phyloP scores from a whole-genome alignment of 2,113 vertebrate species.

The Stomatorhinus ivindoensis region DNA sequence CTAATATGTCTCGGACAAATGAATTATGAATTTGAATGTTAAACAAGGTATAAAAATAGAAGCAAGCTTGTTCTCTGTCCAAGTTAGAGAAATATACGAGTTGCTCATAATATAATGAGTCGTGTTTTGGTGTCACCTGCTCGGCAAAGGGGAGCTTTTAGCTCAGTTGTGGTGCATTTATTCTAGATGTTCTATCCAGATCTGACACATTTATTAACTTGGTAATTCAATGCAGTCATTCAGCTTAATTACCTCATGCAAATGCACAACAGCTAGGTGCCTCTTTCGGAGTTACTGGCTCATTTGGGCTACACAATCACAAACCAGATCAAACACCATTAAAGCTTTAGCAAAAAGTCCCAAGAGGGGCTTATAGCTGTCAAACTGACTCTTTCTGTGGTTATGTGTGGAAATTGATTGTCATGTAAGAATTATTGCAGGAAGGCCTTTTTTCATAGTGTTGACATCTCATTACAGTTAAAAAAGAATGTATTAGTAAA shows the following conservation, averaged over 20 bases:
- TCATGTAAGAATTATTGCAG: background rate
- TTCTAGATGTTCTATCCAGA: background rate
- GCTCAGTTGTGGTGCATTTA: background rate
- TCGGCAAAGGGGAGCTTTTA: background rate
- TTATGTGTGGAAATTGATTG: background rate
- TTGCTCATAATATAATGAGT: background rate
- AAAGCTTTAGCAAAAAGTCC: background rate
- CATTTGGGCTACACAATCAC: background rate
- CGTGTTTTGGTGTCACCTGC: background rate
- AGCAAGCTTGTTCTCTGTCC: background rate
- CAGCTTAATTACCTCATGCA: background rate
- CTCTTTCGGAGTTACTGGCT: background rate
- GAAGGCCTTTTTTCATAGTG: background rate
- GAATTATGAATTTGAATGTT: too few species aligned
- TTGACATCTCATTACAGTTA: background rate
- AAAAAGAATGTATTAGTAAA: background rate
- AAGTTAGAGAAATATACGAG: background rate
- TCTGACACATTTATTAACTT: background rate
- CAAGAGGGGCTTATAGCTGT: background rate
- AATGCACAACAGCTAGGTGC: background rate
- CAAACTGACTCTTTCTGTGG: background rate
- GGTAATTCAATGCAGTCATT: too few species aligned
- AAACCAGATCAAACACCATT: background rate
- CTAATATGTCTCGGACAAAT: too few species aligned
- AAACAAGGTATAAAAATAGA: background rate